Base-by-base conservation (phyloP, 2,888 invertebrate genomes). In the Mimumesa dahlbomi region DNA sequence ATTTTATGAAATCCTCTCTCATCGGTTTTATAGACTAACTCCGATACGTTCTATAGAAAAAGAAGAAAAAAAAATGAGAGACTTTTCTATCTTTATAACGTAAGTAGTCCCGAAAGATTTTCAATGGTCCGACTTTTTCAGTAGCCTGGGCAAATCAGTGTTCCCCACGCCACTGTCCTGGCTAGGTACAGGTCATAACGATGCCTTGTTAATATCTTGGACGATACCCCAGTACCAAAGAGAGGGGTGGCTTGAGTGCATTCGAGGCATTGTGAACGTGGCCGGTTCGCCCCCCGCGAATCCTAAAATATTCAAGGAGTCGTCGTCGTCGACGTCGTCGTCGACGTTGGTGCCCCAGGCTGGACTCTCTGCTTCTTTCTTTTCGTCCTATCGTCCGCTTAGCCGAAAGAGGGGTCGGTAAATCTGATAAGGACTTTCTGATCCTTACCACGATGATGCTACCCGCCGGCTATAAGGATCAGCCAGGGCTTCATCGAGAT, bases 381-480 rank as follows among this genome's bases (percentile, higher is more conserved):
- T 19, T 50, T 22, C 43, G 58, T 68, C 58, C 67, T 73, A 64
- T 59, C 82, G 66, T 62, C 40, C 56, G 65, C 71, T 65, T 72
- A 70, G 67, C 68, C 69, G 67, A 59, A 65, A 66, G 82, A 84
- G 84, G 87, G 88, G 82, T 84, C 81, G 83, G 81, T 79, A 88
- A 89, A 89, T 89, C 89, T 88, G 89, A 89, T 89, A 89, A 89
- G 86, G 82, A 84, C 83, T 86, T 87, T 83, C 84, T 83, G 85
- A 87, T 88, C 85, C 86, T 87, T 85, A 78, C 78, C 77, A 68
- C 80, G 61, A 62, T 70, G 71, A 77, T 75, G 59, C 66, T 66
- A 66, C 64, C 77, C 80, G 68, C 72, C 62, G 80, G 71, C 68
- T 73, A 75, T 38, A 48, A 53, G 66, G 68, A 79, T 80, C 75